Evolutionary conservation across 2,888 invertebrate species (phyloP).

Genomic region (Tillus elongatus): DNA sequence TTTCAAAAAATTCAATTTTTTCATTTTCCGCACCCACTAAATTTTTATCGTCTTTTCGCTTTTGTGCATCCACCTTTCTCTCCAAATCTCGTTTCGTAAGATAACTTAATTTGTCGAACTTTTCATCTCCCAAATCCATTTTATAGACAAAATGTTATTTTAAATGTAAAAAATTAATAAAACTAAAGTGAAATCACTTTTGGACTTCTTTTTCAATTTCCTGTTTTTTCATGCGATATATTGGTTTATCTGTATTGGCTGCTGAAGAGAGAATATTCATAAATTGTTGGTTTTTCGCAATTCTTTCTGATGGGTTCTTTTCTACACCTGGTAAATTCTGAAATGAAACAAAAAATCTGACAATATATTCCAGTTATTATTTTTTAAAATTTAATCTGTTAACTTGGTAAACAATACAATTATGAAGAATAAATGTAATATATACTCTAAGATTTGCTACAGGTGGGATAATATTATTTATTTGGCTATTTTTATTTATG

Average conservation of each 20-base stretch:
- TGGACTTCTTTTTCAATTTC: slow-evolving; percentile 40
- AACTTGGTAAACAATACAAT: too few species aligned
- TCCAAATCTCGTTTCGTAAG: slow-evolving; percentile 52
- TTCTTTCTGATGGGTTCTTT: slow-evolving; percentile 25
- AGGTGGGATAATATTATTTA: too few species aligned
- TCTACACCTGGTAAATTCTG: slow-evolving; percentile 36
- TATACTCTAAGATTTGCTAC: too few species aligned
- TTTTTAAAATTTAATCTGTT: too few species aligned
- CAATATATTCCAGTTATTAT: too few species aligned
- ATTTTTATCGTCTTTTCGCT: slow-evolving; percentile 55
- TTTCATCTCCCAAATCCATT: slow-evolving; percentile 30
- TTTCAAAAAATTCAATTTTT: slow-evolving; percentile 62
- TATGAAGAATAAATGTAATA: too few species aligned
- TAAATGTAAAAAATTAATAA: slow-evolving; percentile 14
- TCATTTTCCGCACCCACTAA: slow-evolving; percentile 54
- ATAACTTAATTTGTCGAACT: slow-evolving; percentile 41
- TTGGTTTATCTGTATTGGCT: slow-evolving; percentile 41
- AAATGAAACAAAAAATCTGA: slow-evolving; percentile 28
- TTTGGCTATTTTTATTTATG: too few species aligned
- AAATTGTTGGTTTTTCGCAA: slow-evolving; percentile 34
- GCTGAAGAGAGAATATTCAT: slow-evolving; percentile 45
- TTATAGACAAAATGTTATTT: too few species aligned
- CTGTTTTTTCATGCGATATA: slow-evolving; percentile 43
- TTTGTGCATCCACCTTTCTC: slow-evolving; percentile 55
- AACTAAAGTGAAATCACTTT: slow-evolving; percentile 6